Evolutionary conservation across 1,140 invertebrate genomes (phyloP), one percentile per base, ranked within the genome.

Genomic region (Diuraphis noxia): DNA sequence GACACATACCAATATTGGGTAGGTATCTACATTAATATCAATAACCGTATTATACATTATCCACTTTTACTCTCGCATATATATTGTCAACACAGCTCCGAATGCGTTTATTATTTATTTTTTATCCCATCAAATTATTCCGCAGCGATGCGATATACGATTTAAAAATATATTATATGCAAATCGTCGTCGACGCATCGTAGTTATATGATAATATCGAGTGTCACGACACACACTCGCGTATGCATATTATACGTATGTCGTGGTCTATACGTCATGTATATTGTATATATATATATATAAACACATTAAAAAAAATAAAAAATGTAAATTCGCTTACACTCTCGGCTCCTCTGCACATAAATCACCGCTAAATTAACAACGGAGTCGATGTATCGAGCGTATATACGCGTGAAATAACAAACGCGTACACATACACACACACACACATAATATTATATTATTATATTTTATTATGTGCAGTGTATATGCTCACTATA

Each of bases 181-280:
- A 86, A 86, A 86, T 86, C 46, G 46, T 36, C 85, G 85, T 86
- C 85, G 43, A 25, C 38, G 40, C 38, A 82, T 49, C 84, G n/a
- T n/a, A n/a, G n/a, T 86, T 86, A 86, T 86, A 49, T 43, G 84
- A 86, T 72, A n/a, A 72, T 86, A 86, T 86, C 43, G 46, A 86
- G 46, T 52, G 85, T 86, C 85, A 86, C 85, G 85, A 86, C 85
- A 52, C 41, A 13, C 13, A 86, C 85, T 38, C 41, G 25, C 13
- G 38, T 40, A 38, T 34, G 36, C 9, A 43, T 49, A 46, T 49
- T 38, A 38, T 79, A 38, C 38, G 9, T 17, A 30, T 6, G 30
- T 72, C 56, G 4, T 72, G 30, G n/a, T n/a, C 34, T n/a, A n/a
- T 72, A n/a, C n/a, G n/a, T n/a, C n/a, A n/a, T n/a, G n/a, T n/a